phyloP scores from a whole-genome alignment of 1,140 invertebrate genomes.

The Agrilus planipennis region DNA sequence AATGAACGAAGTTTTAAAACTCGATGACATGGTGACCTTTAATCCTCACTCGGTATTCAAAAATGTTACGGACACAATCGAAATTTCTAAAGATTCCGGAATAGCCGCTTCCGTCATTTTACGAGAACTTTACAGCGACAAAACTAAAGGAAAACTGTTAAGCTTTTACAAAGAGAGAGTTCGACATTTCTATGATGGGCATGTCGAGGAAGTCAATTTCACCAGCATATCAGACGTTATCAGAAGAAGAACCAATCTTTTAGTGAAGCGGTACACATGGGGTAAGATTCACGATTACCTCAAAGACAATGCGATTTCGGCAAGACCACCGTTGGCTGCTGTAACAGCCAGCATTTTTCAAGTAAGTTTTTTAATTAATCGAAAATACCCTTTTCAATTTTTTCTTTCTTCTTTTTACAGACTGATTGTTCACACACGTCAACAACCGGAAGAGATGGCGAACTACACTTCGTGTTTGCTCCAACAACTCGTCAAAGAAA shows the following conservation, averaged over 20 bases:
- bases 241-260: conserved; percentile 59
- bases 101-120: conserved; percentile 64
- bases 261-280: conserved; percentile 65
- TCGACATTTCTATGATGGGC: conserved; percentile 72
- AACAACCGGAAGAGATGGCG: conserved; percentile 60
- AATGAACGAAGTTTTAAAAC: conserved; percentile 74
- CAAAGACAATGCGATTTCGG: conserved; percentile 52
- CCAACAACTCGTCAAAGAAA: conserved; percentile 64
- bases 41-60: conserved; percentile 76
- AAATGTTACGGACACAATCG: conserved; percentile 67
- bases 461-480: conserved; percentile 72
- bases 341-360: conserved; percentile 69
- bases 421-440: conserved; percentile 62
- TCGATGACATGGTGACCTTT: conserved; percentile 79
- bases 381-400: background rate
- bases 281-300: conserved; percentile 65
- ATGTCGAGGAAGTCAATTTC: conserved; percentile 73
- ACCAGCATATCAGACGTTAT: conserved; percentile 65
- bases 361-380: conserved; percentile 33
- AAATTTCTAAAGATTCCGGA: conserved; percentile 46
- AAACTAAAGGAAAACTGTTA: conserved; percentile 59
- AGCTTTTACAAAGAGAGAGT: conserved; percentile 77
- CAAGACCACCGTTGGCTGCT: conserved; percentile 61
- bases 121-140: conserved; percentile 65
- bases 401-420: conserved; percentile 35